These are phyloP conservation scores for Stichopus horrens DNA, from an alignment of 53 echinoderm and acorn worm genomes.

Conservation along the genomic window DNA sequence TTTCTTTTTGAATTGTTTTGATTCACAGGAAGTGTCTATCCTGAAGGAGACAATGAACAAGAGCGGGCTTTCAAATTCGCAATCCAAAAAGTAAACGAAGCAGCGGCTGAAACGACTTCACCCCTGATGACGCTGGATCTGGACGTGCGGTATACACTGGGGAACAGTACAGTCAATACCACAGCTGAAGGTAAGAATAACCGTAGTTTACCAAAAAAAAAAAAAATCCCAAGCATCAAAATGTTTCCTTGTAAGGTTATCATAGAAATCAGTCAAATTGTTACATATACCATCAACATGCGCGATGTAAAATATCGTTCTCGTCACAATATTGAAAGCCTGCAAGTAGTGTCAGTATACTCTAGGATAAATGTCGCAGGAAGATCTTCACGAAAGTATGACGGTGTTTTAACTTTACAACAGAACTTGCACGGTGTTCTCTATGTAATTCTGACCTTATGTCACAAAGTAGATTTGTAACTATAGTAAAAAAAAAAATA, in stretches of 20 bases:
- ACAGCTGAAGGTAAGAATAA: conserved; percentile 27
- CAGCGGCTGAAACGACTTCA: conserved; percentile 1
- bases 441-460: no score
- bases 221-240: background rate
- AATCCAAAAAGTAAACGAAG: conserved; percentile 63
- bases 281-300: no score
- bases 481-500: no score
- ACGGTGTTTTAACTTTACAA: no score
- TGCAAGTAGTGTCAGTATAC: no score
- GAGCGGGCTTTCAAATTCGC: conserved; percentile 85
- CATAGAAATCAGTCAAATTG: background rate
- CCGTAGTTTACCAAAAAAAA: background rate
- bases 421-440: no score
- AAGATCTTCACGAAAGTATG: no score
- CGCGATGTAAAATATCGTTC: no score
- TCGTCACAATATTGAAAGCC: no score
- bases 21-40: conserved; percentile 72
- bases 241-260: background rate
- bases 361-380: no score
- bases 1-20: no score
- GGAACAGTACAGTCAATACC: conserved; percentile 35
- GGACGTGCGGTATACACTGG: conserved; percentile 17
- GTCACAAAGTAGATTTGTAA: no score
- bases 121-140: background rate
- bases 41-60: conserved; percentile 36